A percentile compares a stretch with the other conserved stretches of the same genome.
Conservation (phyloP, 2,113 vertebrate species). For the Lanius ludovicianus region DNA sequence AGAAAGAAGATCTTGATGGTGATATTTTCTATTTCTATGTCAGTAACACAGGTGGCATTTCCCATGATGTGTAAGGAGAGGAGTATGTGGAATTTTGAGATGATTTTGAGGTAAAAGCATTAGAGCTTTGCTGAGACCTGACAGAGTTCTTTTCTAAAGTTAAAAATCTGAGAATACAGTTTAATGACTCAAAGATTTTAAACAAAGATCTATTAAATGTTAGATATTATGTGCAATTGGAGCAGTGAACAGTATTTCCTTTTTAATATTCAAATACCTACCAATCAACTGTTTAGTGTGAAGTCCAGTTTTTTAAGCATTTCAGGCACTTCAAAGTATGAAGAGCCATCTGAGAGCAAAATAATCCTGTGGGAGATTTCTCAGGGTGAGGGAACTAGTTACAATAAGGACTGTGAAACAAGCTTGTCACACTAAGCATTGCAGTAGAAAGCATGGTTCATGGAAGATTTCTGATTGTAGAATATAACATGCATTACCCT, state of each 20-base stretch:
- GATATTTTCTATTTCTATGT: neutral
- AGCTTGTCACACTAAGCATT: neutral
- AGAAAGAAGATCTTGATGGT: neutral
- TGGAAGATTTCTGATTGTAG: neutral
- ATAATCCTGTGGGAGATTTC: neutral
- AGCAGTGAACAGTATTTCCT: neutral
- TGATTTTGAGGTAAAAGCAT: neutral
- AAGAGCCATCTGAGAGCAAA: neutral
- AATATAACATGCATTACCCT: neutral
- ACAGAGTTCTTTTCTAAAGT: neutral
- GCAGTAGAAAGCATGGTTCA: neutral
- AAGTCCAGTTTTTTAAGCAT: neutral
- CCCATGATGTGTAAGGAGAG: neutral
- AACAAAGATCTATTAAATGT: neutral
- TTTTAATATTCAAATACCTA: neutral
- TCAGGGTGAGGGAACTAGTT: accelerated
- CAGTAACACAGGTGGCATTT: neutral
- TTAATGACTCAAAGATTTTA: neutral
- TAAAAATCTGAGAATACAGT: neutral
- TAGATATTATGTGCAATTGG: neutral
- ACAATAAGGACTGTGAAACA: neutral
- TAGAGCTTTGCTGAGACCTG: neutral
- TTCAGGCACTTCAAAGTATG: neutral
- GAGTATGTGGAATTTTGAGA: neutral
- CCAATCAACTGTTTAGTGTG: neutral